These are phyloP conservation scores for Ctenopoma multispine DNA, from an alignment of 2,797 vertebrate genomes.

Conservation along the genomic window DNA sequence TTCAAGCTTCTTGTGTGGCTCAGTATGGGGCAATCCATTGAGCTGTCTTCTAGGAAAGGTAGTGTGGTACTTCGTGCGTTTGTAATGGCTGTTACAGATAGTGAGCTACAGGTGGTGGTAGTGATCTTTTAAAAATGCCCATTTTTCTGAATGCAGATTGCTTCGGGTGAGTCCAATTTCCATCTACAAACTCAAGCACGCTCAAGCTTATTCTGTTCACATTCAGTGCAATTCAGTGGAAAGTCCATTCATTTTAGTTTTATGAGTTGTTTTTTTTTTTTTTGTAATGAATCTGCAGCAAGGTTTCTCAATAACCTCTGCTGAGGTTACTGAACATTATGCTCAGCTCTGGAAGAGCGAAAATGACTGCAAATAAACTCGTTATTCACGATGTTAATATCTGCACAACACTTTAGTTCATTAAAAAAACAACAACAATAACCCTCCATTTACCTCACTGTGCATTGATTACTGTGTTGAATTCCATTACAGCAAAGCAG, in stretches of 20 bases:
- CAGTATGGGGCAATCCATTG: constrained; percentile 4
- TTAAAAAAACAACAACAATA: constrained; percentile 22
- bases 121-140: constrained; percentile 28
- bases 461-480: constrained; percentile 32
- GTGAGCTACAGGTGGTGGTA: constrained; percentile 60
- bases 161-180: constrained; percentile 17
- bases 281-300: constrained; percentile 8
- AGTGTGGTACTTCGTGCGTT: constrained; percentile 3
- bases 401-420: constrained; percentile 5
- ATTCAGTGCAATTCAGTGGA: constrained; percentile 8
- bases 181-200: not conserved
- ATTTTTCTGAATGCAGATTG: not conserved
- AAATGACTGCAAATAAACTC: constrained; percentile 16
- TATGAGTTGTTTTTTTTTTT: not conserved
- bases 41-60: constrained; percentile 13
- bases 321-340: not conserved
- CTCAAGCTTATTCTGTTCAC: constrained; percentile 18
- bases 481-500: constrained; percentile 41
- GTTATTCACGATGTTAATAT: constrained; percentile 16
- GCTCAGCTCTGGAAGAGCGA: not conserved
- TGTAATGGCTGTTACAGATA: constrained; percentile 24
- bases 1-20: constrained; percentile 18
- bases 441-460: constrained; percentile 30
- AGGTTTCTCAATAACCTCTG: constrained; percentile 1
- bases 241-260: constrained; percentile 23